These are phyloP conservation scores for Proteles cristata DNA, from an alignment of 2,113 vertebrate genomes.

Conservation along the genomic window DNA sequence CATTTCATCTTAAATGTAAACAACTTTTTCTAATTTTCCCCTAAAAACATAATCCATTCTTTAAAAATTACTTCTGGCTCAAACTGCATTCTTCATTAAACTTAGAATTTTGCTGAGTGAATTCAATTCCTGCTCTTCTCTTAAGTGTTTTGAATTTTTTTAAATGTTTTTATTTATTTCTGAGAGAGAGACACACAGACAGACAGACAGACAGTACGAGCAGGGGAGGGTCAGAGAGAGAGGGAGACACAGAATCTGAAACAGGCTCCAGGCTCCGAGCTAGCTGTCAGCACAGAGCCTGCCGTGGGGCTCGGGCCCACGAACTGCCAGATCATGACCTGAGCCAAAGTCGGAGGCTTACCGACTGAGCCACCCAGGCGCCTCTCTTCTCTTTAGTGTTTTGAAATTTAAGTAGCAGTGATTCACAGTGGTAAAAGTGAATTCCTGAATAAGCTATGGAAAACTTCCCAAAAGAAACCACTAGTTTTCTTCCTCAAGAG, in stretches of 20 bases:
- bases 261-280: no score
- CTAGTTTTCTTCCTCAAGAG: slow-evolving; percentile 17
- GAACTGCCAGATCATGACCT: no score
- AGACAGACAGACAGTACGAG: no score
- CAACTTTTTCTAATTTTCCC: slow-evolving; percentile 17
- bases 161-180: no score
- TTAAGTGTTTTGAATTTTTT: neutral
- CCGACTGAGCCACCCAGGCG: no score
- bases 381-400: neutral
- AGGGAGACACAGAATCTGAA: no score
- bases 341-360: no score
- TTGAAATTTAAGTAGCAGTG: slow-evolving; percentile 60
- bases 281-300: no score
- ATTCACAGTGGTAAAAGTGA: slow-evolving; percentile 75
- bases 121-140: neutral
- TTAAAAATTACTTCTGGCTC: slow-evolving; percentile 47
- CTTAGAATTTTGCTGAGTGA: neutral
- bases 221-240: no score
- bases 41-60: slow-evolving; percentile 36
- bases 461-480: neutral
- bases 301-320: no score
- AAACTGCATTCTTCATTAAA: slow-evolving; percentile 50
- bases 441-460: slow-evolving; percentile 33
- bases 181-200: no score
- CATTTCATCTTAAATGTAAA: slow-evolving; percentile 58